Evolutionary conservation across 2,797 vertebrate species (phyloP).

Genomic region (Sebastes oblongus): DNA sequence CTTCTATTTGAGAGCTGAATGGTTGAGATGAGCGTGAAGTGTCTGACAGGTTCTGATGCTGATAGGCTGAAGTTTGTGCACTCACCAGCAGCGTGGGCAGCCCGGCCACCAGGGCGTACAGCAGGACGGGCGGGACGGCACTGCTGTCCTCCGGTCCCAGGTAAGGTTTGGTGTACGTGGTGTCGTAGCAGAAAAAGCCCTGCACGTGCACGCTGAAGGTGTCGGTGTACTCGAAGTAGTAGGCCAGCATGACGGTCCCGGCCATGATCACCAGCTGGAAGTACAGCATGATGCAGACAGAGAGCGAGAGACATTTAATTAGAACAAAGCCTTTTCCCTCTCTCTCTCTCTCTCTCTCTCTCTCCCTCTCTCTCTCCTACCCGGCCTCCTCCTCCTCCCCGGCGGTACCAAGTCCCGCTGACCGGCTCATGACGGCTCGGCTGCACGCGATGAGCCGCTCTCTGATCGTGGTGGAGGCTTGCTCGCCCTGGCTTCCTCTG

Average conservation of each 20-base stretch:
- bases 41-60: neutral
- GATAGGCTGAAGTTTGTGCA: constrained; percentile 34
- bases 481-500: constrained; percentile 6
- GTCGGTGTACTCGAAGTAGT: constrained; percentile 98
- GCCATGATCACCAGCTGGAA: constrained; percentile 98
- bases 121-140: constrained; percentile 91
- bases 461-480: constrained; percentile 33
- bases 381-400: constrained; percentile 56
- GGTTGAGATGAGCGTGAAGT: neutral
- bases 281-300: constrained; percentile 85
- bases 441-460: constrained; percentile 45
- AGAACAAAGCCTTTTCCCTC: constrained; percentile 39
- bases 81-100: constrained; percentile 95
- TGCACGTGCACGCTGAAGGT: constrained; percentile 96
- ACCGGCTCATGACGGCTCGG: constrained; percentile 61
- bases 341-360: neutral
- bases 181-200: constrained; percentile 98
- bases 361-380: constrained; percentile 1
- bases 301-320: constrained; percentile 55
- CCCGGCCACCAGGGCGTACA: constrained; percentile 91
- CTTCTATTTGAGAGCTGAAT: neutral
- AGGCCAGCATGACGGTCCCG: constrained; percentile 97
- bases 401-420: constrained; percentile 35
- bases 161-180: constrained; percentile 93
- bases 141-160: constrained; percentile 94